Percentiles rank a stretch among this genome's conserved stretches.
Evolutionary conservation across 2,113 vertebrate genomes (phyloP).

Genomic region (cat (Felis catus)): F.catus_Fca126_mat1.0 CM031419.1:2137001-2137500

Average conservation of each 20-base stretch:
- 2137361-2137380: too few relatives aligned
- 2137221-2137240: background rate
- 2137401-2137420: rapidly evolving
- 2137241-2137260: background rate
- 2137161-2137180: too few relatives aligned
- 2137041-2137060: background rate
- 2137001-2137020: too few relatives aligned
- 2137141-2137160: background rate
- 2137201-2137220: background rate
- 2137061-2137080: background rate
- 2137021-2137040: too few relatives aligned
- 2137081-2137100: too few relatives aligned
- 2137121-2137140: background rate
- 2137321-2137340: background rate
- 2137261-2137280: too few relatives aligned
- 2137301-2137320: background rate
- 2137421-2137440: rapidly evolving
- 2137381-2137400: rapidly evolving
- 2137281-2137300: background rate
- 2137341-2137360: background rate
- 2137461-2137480: background rate
- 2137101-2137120: background rate
- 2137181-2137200: background rate
- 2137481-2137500: background rate
- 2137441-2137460: background rate